Evolutionary conservation across 2,113 vertebrate species (phyloP), one percentile per base, ranked within the genome.

Genomic region (Phaethornis superciliosus): DNA sequence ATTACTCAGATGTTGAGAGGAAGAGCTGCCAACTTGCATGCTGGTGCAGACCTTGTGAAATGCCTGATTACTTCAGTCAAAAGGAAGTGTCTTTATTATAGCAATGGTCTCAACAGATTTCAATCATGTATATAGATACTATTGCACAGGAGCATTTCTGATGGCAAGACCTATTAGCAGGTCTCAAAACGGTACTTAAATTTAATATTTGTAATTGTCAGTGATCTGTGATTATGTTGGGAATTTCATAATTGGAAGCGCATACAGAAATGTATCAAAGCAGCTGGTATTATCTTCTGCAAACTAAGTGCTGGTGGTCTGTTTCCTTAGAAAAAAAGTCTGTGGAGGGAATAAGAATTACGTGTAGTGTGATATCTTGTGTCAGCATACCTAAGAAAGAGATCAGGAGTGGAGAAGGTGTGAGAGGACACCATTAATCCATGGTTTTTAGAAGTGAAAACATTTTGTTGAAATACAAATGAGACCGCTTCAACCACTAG

Each of bases 361-460:
- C 0, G 0, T 8, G 1, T 26, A 22, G 44, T 4, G 3, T 51
- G 27, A 19, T 54, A 46, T 8, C 20, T 7, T 18, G 3, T 78
- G 47, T 49, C 63, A 72, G 0, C n/a, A 30, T 81, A 24, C 26
- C 20, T 55, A 23, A 35, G 59, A 47, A 75, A 67, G 0, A 2
- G 35, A 28, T 81, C 15, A 16, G 64, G 33, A 65, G 58, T 4
- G 28, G 33, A 72, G 58, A 15, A 58, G 35, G 30, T 54, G 74
- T 6, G n/a, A 69, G 68, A 28, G 59, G 21, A 69, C 7, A 10
- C 0, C 1, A 9, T 69, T 80, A 9, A 9, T 75, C 19, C 4
- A 22, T 26, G 28, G 33, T 51, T 91, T 65, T 40, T n/a, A 16
- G 10, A 15, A 52, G 20, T 46, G 65, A 35, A 85, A 72, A 8